These are phyloP conservation scores for Empidonax alnorum DNA, from an alignment of 2,113 vertebrate genomes.

Conservation along the genomic window DNA sequence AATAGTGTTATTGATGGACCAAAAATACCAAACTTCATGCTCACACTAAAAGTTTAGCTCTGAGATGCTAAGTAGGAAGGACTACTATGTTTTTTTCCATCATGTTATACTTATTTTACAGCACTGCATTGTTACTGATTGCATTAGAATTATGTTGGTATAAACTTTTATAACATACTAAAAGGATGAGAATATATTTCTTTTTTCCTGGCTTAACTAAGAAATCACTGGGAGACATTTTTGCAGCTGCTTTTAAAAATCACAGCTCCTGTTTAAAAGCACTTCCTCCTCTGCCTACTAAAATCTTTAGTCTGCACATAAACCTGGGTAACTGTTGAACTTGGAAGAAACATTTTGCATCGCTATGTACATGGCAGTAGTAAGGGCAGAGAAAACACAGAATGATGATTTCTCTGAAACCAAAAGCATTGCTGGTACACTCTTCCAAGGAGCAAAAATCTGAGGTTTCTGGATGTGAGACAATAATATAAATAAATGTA, in stretches of 20 bases:
- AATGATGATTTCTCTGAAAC: neutral
- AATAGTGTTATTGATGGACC: neutral
- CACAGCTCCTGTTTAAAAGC: neutral
- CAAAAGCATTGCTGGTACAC: neutral
- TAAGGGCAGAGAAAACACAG: neutral
- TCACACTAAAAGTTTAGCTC: neutral
- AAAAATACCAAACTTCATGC: neutral
- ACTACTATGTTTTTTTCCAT: neutral
- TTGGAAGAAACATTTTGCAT: neutral
- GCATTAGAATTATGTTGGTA: neutral
- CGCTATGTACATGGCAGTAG: neutral
- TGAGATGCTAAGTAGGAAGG: neutral
- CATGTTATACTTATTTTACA: neutral
- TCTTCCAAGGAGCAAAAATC: neutral
- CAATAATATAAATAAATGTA: neutral
- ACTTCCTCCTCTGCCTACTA: neutral
- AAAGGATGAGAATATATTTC: neutral
- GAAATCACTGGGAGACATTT: neutral
- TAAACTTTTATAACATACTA: neutral
- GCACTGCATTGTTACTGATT: neutral
- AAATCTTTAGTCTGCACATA: neutral
- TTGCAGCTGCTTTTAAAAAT: conserved; percentile 17
- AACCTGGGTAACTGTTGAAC: neutral
- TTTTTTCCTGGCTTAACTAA: neutral
- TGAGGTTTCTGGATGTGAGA: neutral